Percentiles rank a stretch among this genome's conserved stretches.
phyloP scores from a whole-genome alignment of 1,140 invertebrate genomes.

The Ooceraea biroi region DNA sequence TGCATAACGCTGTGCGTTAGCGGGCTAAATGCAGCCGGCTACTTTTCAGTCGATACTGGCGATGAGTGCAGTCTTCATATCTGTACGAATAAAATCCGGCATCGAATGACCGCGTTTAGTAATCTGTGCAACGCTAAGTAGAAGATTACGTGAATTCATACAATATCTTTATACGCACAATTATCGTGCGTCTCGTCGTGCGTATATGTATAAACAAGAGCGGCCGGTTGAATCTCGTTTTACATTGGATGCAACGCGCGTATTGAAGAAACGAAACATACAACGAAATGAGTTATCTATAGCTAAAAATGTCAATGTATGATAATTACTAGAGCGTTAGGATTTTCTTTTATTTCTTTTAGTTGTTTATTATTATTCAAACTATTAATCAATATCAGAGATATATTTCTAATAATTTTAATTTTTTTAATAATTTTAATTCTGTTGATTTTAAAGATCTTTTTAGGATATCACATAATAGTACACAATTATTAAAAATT shows the following conservation, averaged over 20 bases:
- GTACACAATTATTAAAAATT: too few relatives aligned
- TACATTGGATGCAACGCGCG: background rate
- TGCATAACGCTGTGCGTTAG: conserved; percentile 1
- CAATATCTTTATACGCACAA: background rate
- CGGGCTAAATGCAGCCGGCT: conserved; percentile 13
- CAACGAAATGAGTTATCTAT: background rate
- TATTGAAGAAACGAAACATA: background rate
- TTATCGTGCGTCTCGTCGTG: too few relatives aligned
- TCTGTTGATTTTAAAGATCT: too few relatives aligned
- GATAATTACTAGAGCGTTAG: too few relatives aligned
- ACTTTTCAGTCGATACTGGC: conserved; percentile 13
- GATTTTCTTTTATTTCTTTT: too few relatives aligned
- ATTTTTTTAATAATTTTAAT: too few relatives aligned
- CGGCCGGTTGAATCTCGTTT: background rate
- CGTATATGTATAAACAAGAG: too few relatives aligned
- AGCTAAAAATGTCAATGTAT: background rate
- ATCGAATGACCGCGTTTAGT: background rate
- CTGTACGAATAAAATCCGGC: conserved; percentile 29
- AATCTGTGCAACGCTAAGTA: background rate
- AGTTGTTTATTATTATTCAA: too few relatives aligned
- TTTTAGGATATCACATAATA: too few relatives aligned
- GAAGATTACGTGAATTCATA: background rate
- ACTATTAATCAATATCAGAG: too few relatives aligned
- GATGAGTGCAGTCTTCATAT: conserved; percentile 18
- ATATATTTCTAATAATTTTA: too few relatives aligned